Evolutionary conservation across 2,888 invertebrate species (phyloP), one percentile per base, ranked within the genome.

Genomic region (Melanchra persicariae): DNA sequence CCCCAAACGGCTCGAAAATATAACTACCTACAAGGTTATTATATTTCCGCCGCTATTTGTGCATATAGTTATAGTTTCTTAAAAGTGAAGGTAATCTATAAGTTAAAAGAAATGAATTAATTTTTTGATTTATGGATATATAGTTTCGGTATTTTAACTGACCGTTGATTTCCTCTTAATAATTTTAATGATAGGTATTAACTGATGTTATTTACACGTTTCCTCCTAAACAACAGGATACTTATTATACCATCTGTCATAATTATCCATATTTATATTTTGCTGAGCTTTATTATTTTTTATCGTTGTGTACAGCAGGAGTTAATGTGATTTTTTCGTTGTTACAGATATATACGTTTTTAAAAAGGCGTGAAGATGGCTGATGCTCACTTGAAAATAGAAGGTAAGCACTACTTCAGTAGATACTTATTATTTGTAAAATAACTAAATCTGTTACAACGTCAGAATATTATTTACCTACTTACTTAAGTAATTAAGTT

Each of bases 311-410:
- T 10, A 10, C 3, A 55, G 9, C 51, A 40, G 26, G n/a, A n/a
- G 8, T n/a, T 81, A 74, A 65, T 57, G 10, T 54, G 0, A 63
- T 78, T 83, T 74, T 55, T 65, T 79, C 17, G 6, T 89, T 90
- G 88, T 90, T 91, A 55, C 89, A 91, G 91, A 67, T 77, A 70
- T 71, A 66, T 70, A 78, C 76, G 52, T 66, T 63, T n/a, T 70
- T 79, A 57, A 72, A 65, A 79, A 82, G 62, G 52, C 66, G 70
- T 51, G 61, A 87, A 81, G 63, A 89, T 90, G 91, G 87, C 88
- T 63, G 90, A 90, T 68, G 71, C 79, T 61, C 88, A 88, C 70
- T 66, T 65, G 49, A 91, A 91, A 79, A 87, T 90, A 81, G 91
- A 91, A 85, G 89, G 90, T 90, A 82, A 84, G 79, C 70, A 26